phyloP scores from a whole-genome alignment of 1,140 invertebrate species.

The Drosophila mojavensis region DNA sequence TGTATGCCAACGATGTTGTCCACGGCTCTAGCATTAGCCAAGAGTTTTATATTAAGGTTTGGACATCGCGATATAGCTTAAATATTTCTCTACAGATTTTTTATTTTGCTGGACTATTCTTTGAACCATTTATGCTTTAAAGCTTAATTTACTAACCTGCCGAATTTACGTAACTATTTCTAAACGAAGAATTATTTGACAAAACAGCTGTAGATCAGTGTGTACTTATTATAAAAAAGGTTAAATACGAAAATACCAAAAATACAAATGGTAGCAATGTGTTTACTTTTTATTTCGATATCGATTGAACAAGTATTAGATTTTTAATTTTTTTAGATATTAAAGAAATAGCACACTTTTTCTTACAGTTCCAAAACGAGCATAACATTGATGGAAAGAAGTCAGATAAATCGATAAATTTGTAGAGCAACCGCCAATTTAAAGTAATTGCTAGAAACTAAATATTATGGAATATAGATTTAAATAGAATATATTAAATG shows the following conservation, averaged over 20 bases:
- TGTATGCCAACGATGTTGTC: background rate
- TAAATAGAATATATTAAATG: no score
- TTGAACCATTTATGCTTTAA: background rate
- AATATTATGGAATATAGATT: no score
- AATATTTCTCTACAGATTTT: background rate
- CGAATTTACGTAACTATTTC: conserved; percentile 78
- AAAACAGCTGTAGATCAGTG: conserved; percentile 59
- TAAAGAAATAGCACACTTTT: no score
- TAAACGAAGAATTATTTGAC: conserved; percentile 33
- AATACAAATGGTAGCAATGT: no score
- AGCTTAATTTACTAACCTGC: conserved; percentile 71
- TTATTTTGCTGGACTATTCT: background rate
- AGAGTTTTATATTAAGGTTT: background rate
- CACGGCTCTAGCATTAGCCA: background rate
- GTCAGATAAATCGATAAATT: no score
- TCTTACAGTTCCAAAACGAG: no score
- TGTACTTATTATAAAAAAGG: conserved; percentile 15
- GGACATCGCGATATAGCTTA: background rate
- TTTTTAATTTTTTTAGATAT: no score
- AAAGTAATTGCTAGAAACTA: no score
- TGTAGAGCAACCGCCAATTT: no score
- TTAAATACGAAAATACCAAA: background rate
- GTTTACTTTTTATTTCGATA: no score
- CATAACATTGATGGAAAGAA: no score
- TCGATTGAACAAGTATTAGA: no score